A percentile compares a stretch with the other conserved stretches of the same genome.
These are phyloP conservation scores for Leptogaster cylindrica DNA, from an alignment of 2,888 invertebrate species.

Conservation along the genomic window DNA sequence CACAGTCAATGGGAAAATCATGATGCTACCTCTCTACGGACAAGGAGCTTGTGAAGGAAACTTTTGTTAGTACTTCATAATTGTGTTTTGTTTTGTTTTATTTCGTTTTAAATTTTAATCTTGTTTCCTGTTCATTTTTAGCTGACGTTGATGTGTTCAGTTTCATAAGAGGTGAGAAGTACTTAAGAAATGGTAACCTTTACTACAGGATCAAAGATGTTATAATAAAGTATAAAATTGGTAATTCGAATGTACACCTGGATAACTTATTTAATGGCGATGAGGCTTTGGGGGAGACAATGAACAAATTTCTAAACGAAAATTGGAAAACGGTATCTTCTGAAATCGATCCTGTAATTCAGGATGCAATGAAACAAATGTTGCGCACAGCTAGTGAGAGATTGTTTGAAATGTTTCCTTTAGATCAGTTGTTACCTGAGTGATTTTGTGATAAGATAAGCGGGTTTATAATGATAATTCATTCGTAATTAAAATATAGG, in stretches of 20 bases:
- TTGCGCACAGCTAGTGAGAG: slow-evolving; percentile 68
- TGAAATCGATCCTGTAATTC: slow-evolving; percentile 74
- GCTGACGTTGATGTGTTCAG: slow-evolving; percentile 72
- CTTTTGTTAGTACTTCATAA: slow-evolving; percentile 70
- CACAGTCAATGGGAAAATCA: slow-evolving; percentile 70
- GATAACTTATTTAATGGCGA: slow-evolving; percentile 78
- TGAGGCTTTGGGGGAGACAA: slow-evolving; percentile 69
- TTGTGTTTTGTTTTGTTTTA: not conserved
- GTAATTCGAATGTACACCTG: slow-evolving; percentile 69
- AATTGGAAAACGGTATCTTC: slow-evolving; percentile 76
- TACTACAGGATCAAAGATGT: slow-evolving; percentile 71
- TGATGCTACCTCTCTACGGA: slow-evolving; percentile 77
- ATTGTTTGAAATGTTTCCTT: slow-evolving; percentile 67
- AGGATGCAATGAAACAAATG: slow-evolving; percentile 67
- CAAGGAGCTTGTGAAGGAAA: slow-evolving; percentile 71
- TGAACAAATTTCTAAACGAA: slow-evolving; percentile 79
- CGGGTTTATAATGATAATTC: too few relatives aligned
- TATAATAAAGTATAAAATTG: slow-evolving; percentile 71
- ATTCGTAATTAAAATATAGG: too few relatives aligned
- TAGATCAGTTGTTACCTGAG: slow-evolving; percentile 64
- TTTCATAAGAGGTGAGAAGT: slow-evolving; percentile 68
- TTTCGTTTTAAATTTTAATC: not conserved
- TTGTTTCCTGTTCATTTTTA: slow-evolving; percentile 52
- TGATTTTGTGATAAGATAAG: too few relatives aligned
- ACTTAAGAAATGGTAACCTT: slow-evolving; percentile 54